Base-by-base conservation (phyloP, 2,797 vertebrate genomes). In the Lutjanus argentimaculatus region DNA sequence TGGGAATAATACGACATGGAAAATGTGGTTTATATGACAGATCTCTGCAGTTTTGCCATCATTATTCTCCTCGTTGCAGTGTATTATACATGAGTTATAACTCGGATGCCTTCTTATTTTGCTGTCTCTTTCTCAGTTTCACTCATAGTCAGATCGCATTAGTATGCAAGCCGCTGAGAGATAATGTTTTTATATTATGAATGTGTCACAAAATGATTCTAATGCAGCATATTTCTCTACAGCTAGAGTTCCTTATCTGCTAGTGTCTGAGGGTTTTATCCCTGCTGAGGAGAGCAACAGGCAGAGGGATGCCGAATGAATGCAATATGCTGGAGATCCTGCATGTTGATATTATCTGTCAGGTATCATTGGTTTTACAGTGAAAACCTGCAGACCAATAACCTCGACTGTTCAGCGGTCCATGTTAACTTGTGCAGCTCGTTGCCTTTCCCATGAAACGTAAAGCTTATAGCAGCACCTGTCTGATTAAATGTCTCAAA, bases 261-360 rank as follows among this genome's bases (percentile, higher is more conserved):
- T 22, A 12, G 62, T 36, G 72, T 80, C 45, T 46, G 56, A 72
- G 53, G 45, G 42, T 74, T 66, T 76, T 40, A 53, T 90, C 30
- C 71, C 48, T 61, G 58, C 73, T 19, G 36, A 75, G 45, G 48
- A 71, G 19, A 88, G 76, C 56, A 84, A 80, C 73, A 74, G 49
- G 69, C 74, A 12, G 51, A 59, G 49, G 36, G 30, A 77, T 55
- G 59, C 69, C 53, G 46, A 73, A 78, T 82, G 67, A 84, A 84
- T 68, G 55, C 66, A 87, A 75, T 63, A 80, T 69, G 62, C 68
- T 69, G 69, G 45, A 72, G 56, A 69, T 84, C 51, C 80, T 68
- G 69, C 25, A 10, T 73, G 67, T 68, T 86, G 78, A 90, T 88
- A 63, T 81, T 72, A 88, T 81, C 83, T 72, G 75, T 83, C 82